Conservation (phyloP, 2,888 invertebrate genomes). For the Lithosia quadra region DNA sequence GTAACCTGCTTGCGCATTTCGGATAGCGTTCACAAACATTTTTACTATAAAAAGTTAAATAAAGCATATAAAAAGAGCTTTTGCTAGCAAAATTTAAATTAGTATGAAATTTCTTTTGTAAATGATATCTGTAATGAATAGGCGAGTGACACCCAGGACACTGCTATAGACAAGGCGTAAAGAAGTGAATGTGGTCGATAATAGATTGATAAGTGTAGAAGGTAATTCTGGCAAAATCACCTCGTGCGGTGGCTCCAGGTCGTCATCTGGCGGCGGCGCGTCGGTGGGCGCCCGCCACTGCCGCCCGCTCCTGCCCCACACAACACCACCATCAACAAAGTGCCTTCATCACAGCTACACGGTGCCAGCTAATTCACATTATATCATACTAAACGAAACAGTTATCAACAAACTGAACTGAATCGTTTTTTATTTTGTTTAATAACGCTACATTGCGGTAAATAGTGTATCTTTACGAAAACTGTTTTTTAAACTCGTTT, state of each 20-base stretch:
- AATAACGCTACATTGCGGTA: background rate
- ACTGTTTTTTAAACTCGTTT: background rate
- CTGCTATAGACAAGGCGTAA: conserved; percentile 72
- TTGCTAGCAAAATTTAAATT: conserved; percentile 27
- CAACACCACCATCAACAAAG: conserved; percentile 68
- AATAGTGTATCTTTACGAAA: background rate
- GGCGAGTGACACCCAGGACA: conserved; percentile 79
- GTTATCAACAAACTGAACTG: background rate
- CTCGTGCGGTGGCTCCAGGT: conserved; percentile 82
- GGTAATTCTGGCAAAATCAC: conserved; percentile 87
- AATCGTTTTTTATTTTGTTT: background rate
- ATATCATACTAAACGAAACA: conserved; percentile 36
- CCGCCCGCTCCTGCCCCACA: conserved; percentile 84
- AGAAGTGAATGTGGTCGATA: conserved; percentile 78
- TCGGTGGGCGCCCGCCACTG: conserved; percentile 76
- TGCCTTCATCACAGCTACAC: conserved; percentile 53
- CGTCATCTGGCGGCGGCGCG: conserved; percentile 79
- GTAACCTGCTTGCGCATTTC: conserved; percentile 41
- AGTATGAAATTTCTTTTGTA: conserved; percentile 29
- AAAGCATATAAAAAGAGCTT: conserved; percentile 34
- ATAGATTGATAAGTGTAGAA: conserved; percentile 73
- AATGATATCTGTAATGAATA: conserved; percentile 53
- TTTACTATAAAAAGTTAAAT: conserved; percentile 11
- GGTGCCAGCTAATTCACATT: conserved; percentile 46
- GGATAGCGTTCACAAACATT: background rate